Conservation (phyloP, 2,797 vertebrate species). For the Sus cebifrons region DNA sequence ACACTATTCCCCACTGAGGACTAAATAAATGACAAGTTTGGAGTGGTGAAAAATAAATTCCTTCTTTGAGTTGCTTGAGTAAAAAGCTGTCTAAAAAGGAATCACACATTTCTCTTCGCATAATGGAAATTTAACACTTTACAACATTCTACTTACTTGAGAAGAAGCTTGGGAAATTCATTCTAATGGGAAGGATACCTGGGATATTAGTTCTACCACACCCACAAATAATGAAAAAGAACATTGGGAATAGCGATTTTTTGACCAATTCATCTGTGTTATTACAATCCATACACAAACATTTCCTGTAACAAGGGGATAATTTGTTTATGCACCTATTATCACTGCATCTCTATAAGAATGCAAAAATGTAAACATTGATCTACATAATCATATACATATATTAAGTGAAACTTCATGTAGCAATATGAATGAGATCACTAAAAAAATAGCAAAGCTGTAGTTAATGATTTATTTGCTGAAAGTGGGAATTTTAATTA, state of each 20-base stretch:
- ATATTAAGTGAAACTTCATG: slow-evolving; percentile 81
- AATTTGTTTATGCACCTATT: slow-evolving; percentile 73
- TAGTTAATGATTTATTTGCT: slow-evolving; percentile 88
- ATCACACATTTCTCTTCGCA: slow-evolving; percentile 60
- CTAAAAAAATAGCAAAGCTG: slow-evolving; percentile 82
- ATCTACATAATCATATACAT: slow-evolving; percentile 80
- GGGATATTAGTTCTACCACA: background rate
- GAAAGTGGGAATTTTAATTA: slow-evolving; percentile 91
- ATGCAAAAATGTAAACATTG: slow-evolving; percentile 81
- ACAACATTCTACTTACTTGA: slow-evolving; percentile 40
- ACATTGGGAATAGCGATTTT: background rate
- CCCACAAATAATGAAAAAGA: slow-evolving; percentile 12
- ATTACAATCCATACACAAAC: slow-evolving; percentile 21
- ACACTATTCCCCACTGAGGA: slow-evolving; percentile 81
- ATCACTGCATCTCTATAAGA: slow-evolving; percentile 70
- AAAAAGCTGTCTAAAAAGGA: slow-evolving; percentile 74
- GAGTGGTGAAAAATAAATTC: slow-evolving; percentile 81
- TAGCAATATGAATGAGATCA: slow-evolving; percentile 87
- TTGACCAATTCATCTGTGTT: slow-evolving; percentile 37
- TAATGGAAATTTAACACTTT: slow-evolving; percentile 54
- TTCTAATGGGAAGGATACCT: background rate
- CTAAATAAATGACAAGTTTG: slow-evolving; percentile 86
- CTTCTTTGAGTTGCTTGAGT: slow-evolving; percentile 73
- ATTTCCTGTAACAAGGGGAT: slow-evolving; percentile 66
- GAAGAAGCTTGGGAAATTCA: slow-evolving; percentile 61